Conservation (phyloP, 2,113 vertebrate genomes). For the Neoarius graeffei region DNA sequence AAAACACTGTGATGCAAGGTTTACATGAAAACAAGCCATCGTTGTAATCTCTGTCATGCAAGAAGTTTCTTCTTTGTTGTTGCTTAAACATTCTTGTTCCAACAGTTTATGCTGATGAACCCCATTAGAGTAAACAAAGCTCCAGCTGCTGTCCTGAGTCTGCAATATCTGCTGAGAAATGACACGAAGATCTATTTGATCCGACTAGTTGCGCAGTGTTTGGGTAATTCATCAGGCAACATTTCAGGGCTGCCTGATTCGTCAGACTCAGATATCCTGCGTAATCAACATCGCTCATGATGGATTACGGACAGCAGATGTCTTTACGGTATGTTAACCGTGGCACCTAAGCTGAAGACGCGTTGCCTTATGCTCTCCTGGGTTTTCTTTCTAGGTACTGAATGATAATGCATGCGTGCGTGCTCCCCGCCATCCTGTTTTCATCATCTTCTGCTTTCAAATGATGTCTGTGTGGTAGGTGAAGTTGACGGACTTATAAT, state of each 20-base stretch:
- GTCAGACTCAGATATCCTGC: conserved; percentile 38
- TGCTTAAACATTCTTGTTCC: conserved; percentile 26
- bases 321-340: conserved; percentile 40
- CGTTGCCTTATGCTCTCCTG: background rate
- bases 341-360: conserved; percentile 1
- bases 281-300: conserved; percentile 45
- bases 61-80: conserved; percentile 9
- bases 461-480: background rate
- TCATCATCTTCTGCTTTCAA: conserved; percentile 34
- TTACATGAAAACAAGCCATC: conserved; percentile 6
- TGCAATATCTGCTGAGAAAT: conserved; percentile 32
- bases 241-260: conserved; percentile 22
- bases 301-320: conserved; percentile 32
- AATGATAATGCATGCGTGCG: conserved; percentile 24
- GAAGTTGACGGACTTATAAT: conserved; percentile 32
- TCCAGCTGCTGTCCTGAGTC: conserved; percentile 43
- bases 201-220: conserved; percentile 19
- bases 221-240: conserved; percentile 46
- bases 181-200: conserved; percentile 33
- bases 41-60: background rate
- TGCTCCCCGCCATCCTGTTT: background rate
- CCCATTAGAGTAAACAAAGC: conserved; percentile 26
- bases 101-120: conserved; percentile 41
- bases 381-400: conserved; percentile 9
- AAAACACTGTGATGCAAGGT: background rate